phyloP scores from a whole-genome alignment of 2,888 invertebrate species.

The Auanema freiburgensis region DNA sequence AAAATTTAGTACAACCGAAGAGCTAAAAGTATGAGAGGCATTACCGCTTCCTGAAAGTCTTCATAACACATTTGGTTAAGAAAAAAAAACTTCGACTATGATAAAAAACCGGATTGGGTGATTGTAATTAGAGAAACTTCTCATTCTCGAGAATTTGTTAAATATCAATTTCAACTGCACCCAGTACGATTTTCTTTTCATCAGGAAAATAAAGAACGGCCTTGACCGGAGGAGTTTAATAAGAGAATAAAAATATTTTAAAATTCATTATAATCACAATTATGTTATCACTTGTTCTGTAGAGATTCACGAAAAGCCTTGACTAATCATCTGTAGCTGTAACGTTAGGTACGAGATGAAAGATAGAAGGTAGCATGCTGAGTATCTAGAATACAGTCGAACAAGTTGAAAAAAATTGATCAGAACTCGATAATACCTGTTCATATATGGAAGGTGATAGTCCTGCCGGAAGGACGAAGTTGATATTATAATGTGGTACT shows the following conservation, averaged over 20 bases:
- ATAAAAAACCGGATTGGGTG: too few species aligned
- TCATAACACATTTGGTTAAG: too few species aligned
- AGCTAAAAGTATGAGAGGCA: too few species aligned
- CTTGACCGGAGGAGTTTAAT: too few species aligned
- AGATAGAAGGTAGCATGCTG: slow-evolving; percentile 86
- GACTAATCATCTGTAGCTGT: slow-evolving; percentile 10
- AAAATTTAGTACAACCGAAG: too few species aligned
- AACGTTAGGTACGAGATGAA: slow-evolving; percentile 66
- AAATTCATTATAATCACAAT: background rate
- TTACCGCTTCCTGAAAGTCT: too few species aligned
- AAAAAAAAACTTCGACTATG: too few species aligned
- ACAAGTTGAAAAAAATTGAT: slow-evolving; percentile 60
- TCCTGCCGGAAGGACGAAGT: slow-evolving; percentile 81
- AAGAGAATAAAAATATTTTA: too few species aligned
- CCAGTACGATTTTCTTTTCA: background rate
- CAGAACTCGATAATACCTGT: slow-evolving; percentile 2
- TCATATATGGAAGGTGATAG: slow-evolving; percentile 71
- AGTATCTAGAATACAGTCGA: slow-evolving; percentile 81
- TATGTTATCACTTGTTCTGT: background rate
- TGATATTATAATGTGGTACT: slow-evolving; percentile 76
- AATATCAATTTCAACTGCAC: slow-evolving; percentile 3
- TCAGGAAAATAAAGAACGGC: too few species aligned
- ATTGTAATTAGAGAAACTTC: too few species aligned
- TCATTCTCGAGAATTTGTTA: slow-evolving; percentile 2
- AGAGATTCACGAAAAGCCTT: background rate